Base-by-base conservation (phyloP, 2,888 invertebrate species). In the Agonopterix subpropinquella region DNA sequence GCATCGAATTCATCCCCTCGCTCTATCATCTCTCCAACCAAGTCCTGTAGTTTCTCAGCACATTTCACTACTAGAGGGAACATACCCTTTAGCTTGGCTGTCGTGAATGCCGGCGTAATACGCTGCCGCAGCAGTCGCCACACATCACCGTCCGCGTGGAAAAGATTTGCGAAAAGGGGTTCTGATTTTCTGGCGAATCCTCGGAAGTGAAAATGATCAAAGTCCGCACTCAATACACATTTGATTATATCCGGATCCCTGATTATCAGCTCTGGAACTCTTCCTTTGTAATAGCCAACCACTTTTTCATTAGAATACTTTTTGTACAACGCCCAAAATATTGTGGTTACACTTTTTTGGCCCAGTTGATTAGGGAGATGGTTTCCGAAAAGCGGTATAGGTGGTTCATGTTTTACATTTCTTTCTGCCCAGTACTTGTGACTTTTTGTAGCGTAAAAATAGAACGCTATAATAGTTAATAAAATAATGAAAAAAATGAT, bases 101-200 rank as follows among this genome's bases (percentile, higher is more conserved):
- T 64, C 0, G 69, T 64, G 36, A 73, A 73, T 0, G 62, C 65
- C 0, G 69, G 61, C 1, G 69, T 70, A 47, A 73, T 48, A 1
- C 70, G 56, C 47, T 70, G 67, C n/a, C 75, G 56, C 41, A 70
- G 51, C 8, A 72, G 45, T 47, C 64, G 65, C 75, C 75, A 75
- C 1, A 61, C 13, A 46, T 73, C 73, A 1, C 73, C 73, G 1
- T 73, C 73, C 2, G 54, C 61, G 1, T 62, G 56, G 43, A 73
- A 71, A 2, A 73, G 35, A 36, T 72, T 70, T 18, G 47, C 58
- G 44, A 68, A 47, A 5, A 71, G 39, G 2, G 65, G 65, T 45
- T 72, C 70, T 0, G 53, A 45, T 1, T 58, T 48, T 0, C 44
- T 28, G 1, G 42, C 42, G 1, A 69, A 18, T 1, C 72, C 73